phyloP scores from a whole-genome alignment of 2,888 invertebrate species.

The Nephrotoma appendiculata region DNA sequence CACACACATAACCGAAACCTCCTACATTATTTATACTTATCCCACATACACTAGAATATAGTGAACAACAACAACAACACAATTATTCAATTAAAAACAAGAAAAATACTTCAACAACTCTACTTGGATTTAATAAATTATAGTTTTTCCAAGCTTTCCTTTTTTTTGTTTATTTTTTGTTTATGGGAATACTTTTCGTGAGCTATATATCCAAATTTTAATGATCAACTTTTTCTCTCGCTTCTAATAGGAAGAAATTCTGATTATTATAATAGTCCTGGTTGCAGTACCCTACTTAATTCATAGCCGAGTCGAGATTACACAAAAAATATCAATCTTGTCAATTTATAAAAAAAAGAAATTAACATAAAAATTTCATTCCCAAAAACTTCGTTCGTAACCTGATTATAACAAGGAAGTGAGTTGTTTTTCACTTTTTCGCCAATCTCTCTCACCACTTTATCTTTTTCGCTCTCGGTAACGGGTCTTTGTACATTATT shows the following conservation, averaged over 20 bases:
- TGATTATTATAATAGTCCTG: background rate
- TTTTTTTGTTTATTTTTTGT: background rate
- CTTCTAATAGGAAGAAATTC: background rate
- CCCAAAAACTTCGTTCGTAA: background rate
- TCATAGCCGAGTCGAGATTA: background rate
- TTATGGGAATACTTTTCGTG: background rate
- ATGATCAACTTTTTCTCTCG: background rate
- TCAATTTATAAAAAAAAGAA: background rate
- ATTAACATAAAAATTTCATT: background rate
- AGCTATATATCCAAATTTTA: background rate
- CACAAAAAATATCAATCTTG: background rate
- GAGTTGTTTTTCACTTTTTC: background rate
- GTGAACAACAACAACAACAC: background rate
- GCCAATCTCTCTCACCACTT: background rate
- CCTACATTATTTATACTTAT: background rate
- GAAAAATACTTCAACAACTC: background rate
- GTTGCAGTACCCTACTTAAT: background rate
- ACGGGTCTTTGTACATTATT: background rate
- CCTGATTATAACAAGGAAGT: background rate
- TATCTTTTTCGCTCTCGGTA: background rate
- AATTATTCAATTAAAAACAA: background rate
- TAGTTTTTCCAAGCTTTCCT: background rate
- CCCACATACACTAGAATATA: background rate
- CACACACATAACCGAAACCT: background rate
- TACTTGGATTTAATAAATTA: background rate